These are phyloP conservation scores for Arvicanthis niloticus DNA, from an alignment of 2,113 vertebrate species.

Conservation along the genomic window DNA sequence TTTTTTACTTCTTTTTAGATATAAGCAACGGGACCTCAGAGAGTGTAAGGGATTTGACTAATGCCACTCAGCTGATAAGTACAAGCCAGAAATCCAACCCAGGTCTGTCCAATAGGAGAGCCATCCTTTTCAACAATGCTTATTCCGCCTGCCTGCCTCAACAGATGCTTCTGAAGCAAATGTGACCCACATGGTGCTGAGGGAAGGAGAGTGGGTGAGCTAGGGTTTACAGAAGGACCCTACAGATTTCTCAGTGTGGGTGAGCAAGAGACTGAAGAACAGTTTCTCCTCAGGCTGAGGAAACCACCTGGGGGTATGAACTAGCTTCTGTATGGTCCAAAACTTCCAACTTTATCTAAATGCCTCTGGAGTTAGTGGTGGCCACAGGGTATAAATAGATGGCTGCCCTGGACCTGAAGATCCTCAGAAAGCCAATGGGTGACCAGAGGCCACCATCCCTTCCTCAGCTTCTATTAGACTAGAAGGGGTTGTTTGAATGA, in stretches of 20 bases:
- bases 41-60: neutral
- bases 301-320: neutral
- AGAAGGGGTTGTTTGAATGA: neutral
- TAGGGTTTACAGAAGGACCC: neutral
- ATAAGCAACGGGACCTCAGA: neutral
- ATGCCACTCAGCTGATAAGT: neutral
- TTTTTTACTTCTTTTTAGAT: neutral
- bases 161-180: neutral
- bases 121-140: neutral
- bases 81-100: constrained; percentile 20
- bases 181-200: neutral
- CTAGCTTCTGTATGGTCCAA: neutral
- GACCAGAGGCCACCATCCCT: neutral
- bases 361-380: neutral
- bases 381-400: neutral
- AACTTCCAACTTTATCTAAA: neutral
- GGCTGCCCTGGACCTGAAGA: neutral
- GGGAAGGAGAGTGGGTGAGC: neutral
- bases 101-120: neutral
- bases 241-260: constrained; percentile 28
- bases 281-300: neutral
- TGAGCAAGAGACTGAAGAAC: constrained; percentile 1
- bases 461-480: neutral
- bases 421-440: neutral
- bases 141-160: neutral